These are phyloP conservation scores for Siniperca undulata DNA, from an alignment of 2,797 vertebrate genomes.

Conservation along the genomic window DNA sequence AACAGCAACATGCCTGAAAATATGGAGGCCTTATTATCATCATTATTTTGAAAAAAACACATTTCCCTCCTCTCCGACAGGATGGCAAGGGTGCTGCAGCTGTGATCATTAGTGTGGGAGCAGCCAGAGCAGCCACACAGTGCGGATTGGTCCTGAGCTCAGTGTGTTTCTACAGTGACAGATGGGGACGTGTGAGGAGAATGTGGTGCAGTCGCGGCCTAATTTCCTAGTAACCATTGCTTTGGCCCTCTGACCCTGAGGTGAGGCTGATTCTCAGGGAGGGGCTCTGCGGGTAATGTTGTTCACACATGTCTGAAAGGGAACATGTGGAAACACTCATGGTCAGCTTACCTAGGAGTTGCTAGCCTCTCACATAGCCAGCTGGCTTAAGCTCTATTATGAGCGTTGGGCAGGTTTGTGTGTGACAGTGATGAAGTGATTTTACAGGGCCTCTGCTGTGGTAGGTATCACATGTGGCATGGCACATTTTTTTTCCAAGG, in stretches of 20 bases:
- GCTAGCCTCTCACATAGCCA: slow-evolving; percentile 63
- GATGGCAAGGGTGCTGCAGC: slow-evolving; percentile 76
- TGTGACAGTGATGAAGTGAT: slow-evolving; percentile 70
- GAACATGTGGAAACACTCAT: slow-evolving; percentile 84
- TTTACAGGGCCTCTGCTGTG: slow-evolving; percentile 68
- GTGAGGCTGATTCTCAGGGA: slow-evolving; percentile 79
- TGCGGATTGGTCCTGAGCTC: slow-evolving; percentile 67
- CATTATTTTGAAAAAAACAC: slow-evolving; percentile 70
- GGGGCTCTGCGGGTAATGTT: slow-evolving; percentile 82
- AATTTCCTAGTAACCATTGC: slow-evolving; percentile 83
- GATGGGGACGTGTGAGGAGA: slow-evolving; percentile 84
- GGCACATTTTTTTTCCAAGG: slow-evolving; percentile 43
- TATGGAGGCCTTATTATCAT: slow-evolving; percentile 73
- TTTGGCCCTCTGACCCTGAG: slow-evolving; percentile 83
- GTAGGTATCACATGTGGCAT: slow-evolving; percentile 65
- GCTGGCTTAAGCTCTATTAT: slow-evolving; percentile 72
- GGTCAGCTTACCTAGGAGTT: slow-evolving; percentile 76
- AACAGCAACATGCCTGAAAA: slow-evolving; percentile 67
- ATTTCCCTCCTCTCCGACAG: slow-evolving; percentile 66
- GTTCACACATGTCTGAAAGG: slow-evolving; percentile 83
- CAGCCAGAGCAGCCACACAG: slow-evolving; percentile 62
- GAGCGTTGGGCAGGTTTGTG: slow-evolving; percentile 51
- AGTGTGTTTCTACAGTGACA: slow-evolving; percentile 80
- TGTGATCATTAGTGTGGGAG: slow-evolving; percentile 83
- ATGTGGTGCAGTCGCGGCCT: slow-evolving; percentile 80